These are phyloP conservation scores for Neotoxoptera formosana DNA, from an alignment of 1,140 invertebrate species.

Conservation along the genomic window DNA sequence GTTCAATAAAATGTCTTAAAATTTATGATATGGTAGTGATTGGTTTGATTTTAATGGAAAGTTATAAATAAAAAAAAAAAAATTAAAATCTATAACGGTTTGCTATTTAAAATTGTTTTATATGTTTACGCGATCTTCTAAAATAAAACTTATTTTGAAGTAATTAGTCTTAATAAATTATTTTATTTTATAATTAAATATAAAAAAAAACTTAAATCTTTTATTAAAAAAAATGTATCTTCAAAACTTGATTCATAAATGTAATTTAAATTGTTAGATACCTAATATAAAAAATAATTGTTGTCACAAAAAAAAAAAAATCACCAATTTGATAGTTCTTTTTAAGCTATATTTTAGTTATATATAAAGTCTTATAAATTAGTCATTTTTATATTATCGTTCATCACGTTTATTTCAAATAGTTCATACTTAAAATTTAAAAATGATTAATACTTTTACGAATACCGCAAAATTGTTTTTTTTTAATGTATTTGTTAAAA, in stretches of 20 bases:
- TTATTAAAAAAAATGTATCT: not conserved
- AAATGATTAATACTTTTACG: not conserved
- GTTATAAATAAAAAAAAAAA: not conserved
- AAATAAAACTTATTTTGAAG: not conserved
- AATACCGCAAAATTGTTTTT: not conserved
- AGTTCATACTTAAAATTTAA: not conserved
- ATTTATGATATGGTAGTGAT: not conserved
- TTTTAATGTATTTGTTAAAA: not conserved
- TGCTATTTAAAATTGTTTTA: not conserved
- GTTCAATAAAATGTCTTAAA: not conserved
- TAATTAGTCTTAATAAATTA: not conserved
- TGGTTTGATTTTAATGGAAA: not conserved
- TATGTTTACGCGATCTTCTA: not conserved
- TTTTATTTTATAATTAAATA: no score
- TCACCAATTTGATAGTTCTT: not conserved
- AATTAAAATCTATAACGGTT: not conserved
- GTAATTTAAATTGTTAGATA: not conserved
- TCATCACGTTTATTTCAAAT: not conserved
- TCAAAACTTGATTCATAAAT: not conserved
- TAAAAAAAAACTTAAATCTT: not conserved
- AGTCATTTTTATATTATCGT: not conserved
- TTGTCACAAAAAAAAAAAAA: not conserved
- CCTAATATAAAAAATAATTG: not conserved
- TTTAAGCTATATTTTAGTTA: not conserved
- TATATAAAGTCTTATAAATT: no score